A percentile compares a stretch with the other conserved stretches of the same genome.
Conservation (phyloP, 2,797 vertebrate genomes). For the Graptemys geographica region DNA sequence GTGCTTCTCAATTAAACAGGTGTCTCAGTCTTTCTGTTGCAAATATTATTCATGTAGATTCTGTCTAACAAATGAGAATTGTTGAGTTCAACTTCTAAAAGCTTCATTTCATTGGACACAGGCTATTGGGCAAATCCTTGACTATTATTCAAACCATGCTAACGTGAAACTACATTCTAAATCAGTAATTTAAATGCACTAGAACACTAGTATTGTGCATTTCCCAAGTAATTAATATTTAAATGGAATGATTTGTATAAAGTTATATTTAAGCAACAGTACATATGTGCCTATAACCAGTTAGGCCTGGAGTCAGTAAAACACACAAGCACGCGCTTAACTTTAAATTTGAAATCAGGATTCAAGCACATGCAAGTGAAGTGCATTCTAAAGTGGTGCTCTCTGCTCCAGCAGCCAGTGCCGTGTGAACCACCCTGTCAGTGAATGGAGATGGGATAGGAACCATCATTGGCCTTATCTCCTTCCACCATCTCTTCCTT, state of each 20-base stretch:
- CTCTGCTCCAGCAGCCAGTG: not conserved
- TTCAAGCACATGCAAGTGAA: not conserved
- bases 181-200: not conserved
- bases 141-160: not conserved
- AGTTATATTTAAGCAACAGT: not conserved
- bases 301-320: not conserved
- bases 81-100: not conserved
- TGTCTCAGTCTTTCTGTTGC: not conserved
- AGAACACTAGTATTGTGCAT: too few relatives aligned
- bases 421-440: too few relatives aligned
- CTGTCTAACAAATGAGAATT: not conserved
- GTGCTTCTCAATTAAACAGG: slow-evolving; percentile 13
- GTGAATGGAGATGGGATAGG: not conserved
- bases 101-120: not conserved
- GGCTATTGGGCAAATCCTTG: not conserved
- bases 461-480: not conserved
- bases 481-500: not conserved
- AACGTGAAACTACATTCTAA: not conserved
- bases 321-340: not conserved
- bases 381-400: not conserved
- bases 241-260: not conserved
- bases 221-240: too few relatives aligned
- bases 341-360: not conserved
- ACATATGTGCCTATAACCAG: not conserved
- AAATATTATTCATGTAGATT: not conserved